Base-by-base conservation (phyloP, 2,113 vertebrate species). In the Glaucomys volans region DNA sequence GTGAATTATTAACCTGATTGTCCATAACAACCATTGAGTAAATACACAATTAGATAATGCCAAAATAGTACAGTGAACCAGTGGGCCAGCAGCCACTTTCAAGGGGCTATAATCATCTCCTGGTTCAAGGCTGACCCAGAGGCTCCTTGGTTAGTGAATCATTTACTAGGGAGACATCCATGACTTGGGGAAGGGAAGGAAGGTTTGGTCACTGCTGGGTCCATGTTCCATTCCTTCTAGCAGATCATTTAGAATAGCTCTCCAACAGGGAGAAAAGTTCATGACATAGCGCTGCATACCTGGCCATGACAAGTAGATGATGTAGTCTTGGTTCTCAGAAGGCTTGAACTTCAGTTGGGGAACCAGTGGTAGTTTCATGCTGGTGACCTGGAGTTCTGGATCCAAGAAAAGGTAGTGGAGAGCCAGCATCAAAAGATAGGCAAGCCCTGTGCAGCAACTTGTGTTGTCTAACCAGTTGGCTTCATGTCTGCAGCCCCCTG, bases 1-100 rank as follows among this genome's bases (percentile, higher is more conserved):
- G 98, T 98, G 97, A 98, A 97, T 98, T 97, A 98, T 97, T 98
- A 98, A 98, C 97, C 96, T 92, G 97, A 98, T 98, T 97, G 98
- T 98, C 98, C 96, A 76, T 97, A 97, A 97, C 96, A 98, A 97
- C 97, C 95, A 85, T 87, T 94, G 97, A 96, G 88, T 98, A 98
- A 98, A 98, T 94, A 97, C 24, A 32, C 97, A 98, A 93, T 97
- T 97, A 96, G 0, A 37, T 96, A 72, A 96, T 40, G 8, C 91
- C 97, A 97, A 97, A 98, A 97, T 88, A 94, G 96, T 96, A 79
- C 93, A 24, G 12, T 96, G 95, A 93, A 87, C 93, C 11, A 28
- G 37, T 89, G 94, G 96, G 86, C 87, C 28, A 59, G 92, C 95
- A 96, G 85, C 90, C 83, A 83, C 93, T 97, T 98, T 95, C 69